Base-by-base conservation (phyloP, 2,113 vertebrate species). In the Nycticryphes semicollaris region DNA sequence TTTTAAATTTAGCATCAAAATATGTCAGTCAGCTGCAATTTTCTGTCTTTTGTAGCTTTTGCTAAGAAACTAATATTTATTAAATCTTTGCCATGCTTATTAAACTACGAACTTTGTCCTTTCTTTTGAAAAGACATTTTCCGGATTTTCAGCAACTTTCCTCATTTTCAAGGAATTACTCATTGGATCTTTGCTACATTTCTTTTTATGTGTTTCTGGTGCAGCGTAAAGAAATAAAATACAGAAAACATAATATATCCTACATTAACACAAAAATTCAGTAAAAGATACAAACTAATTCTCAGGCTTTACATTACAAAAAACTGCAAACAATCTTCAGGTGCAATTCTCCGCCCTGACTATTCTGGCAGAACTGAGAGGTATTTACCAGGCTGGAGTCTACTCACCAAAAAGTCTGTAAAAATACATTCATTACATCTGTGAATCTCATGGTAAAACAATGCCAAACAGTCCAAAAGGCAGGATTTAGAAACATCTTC, bases 1-100 rank as follows among this genome's bases (percentile, higher is more conserved):
- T 63, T 97, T 86, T 78, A 90, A 76, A 87, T 76, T 87, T 67
- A 84, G 22, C 28, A 87, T 66, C 24, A 67, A 87, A 94, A 79
- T 57, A 45, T 51, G 31, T 17, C 51, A 37, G 31, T 69, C 33
- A 79, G 21, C 62, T 51, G 69, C 14, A 68, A 17, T 43, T 13
- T 83, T 83, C 39, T 80, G 30, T 53, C 37, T 84, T 75, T 30
- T 86, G 43, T 64, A 75, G 43, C 8, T 87, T 93, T 87, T 79
- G 39, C 41, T 76, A 75, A 91, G 62, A 82, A 88, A 69, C 24
- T 84, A 86, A 10, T 45, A 70, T 68, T 87, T 88, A 66, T 84
- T 67, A 89, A 92, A 85, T 30, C 27, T 81, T 60, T 53, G 8
- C 43, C 6, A 11, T 23, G 78, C 17, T 41, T 67, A 43, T 74